Evolutionary conservation across 2,113 vertebrate species (phyloP).

Genomic region (Aldabrachelys gigantea): DNA sequence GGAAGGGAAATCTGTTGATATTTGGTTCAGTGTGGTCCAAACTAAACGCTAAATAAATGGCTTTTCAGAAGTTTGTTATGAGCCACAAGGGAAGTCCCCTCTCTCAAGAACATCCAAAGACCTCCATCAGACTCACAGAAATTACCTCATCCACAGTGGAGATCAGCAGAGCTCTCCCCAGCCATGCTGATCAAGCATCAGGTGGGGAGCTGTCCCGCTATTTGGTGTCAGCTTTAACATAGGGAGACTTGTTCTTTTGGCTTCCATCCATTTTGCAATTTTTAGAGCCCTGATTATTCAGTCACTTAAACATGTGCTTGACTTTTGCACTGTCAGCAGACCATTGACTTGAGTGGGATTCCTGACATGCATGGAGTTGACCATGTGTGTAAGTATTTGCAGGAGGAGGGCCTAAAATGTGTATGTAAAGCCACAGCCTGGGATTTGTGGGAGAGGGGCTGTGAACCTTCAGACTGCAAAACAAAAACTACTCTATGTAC

Average conservation of each 20-base stretch:
- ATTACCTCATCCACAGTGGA: background rate
- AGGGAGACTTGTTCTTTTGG: background rate
- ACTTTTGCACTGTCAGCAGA: background rate
- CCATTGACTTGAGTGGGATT: background rate
- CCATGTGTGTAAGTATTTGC: background rate
- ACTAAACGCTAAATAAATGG: background rate
- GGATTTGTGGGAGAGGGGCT: background rate
- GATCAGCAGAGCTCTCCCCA: too few relatives aligned
- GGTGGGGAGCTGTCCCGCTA: rapidly evolving
- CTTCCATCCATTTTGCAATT: rapidly evolving
- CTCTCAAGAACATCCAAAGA: background rate
- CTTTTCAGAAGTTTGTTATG: background rate
- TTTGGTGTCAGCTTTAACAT: background rate
- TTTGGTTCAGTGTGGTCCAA: background rate
- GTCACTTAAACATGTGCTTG: background rate
- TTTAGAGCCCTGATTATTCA: background rate
- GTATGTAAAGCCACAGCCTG: background rate
- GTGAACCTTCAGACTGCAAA: background rate
- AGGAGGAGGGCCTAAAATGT: background rate
- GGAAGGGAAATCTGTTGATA: background rate
- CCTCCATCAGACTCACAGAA: background rate
- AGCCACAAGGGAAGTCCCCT: background rate
- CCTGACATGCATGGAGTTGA: background rate
- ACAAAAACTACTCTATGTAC: background rate
- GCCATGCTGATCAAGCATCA: rapidly evolving